These are phyloP conservation scores for Aricia agestis DNA, from an alignment of 1,140 invertebrate species.

Conservation along the genomic window DNA sequence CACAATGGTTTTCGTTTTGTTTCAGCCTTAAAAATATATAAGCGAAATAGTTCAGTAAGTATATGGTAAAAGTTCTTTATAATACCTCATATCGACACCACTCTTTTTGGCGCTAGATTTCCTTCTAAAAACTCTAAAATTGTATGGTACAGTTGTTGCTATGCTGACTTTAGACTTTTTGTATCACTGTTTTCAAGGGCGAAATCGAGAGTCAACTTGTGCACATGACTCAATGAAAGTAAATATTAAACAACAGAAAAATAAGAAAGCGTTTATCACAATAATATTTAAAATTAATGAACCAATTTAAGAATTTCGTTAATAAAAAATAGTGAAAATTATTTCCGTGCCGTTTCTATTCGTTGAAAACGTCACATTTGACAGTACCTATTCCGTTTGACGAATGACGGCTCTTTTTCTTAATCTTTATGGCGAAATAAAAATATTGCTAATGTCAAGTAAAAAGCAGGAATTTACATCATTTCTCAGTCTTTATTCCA, in stretches of 20 bases:
- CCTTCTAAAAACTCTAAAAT: slow-evolving; percentile 49
- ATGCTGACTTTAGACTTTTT: slow-evolving; percentile 71
- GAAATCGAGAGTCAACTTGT: slow-evolving; percentile 42
- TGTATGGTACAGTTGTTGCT: slow-evolving; percentile 62
- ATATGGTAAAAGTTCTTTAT: slow-evolving; percentile 16
- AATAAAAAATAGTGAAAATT: slow-evolving; percentile 46
- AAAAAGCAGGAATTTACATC: too few relatives aligned
- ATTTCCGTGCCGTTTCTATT: slow-evolving; percentile 39
- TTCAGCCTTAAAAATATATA: not conserved
- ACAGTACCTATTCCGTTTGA: not conserved
- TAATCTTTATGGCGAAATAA: too few relatives aligned
- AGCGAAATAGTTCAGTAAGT: not conserved
- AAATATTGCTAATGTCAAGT: too few relatives aligned
- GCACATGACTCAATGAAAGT: slow-evolving; percentile 37
- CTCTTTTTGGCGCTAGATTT: slow-evolving; percentile 38
- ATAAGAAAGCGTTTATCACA: slow-evolving; percentile 34
- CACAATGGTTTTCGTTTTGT: too few relatives aligned
- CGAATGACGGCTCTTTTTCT: not conserved
- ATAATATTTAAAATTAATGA: slow-evolving; percentile 29
- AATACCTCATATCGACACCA: slow-evolving; percentile 64
- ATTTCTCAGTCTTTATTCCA: too few relatives aligned
- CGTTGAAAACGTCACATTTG: slow-evolving; percentile 38
- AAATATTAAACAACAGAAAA: slow-evolving; percentile 25
- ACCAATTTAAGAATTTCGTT: slow-evolving; percentile 34
- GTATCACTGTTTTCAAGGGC: slow-evolving; percentile 68